Evolutionary conservation across 2,113 vertebrate species (phyloP), one percentile per base, ranked within the genome.

Genomic region (Oncorhynchus nerka): DNA sequence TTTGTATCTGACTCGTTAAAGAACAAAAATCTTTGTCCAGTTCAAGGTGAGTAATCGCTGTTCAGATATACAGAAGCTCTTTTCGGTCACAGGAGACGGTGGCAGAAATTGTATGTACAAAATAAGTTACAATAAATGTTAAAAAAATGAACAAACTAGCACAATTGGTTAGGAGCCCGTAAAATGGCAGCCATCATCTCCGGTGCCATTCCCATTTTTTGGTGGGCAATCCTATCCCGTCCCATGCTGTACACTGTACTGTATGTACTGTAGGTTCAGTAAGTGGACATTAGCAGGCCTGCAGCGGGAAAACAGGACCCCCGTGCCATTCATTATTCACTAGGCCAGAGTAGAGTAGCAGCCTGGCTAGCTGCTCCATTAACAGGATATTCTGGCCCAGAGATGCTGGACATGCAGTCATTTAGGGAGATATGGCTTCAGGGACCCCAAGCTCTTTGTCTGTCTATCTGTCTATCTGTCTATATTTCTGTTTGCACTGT

Each of bases 261-360:
- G 83, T 78, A 82, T 85, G 86, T 85, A 83, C 88, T 84, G 85
- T 84, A 89, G 85, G 85, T 86, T 88, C 79, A 75, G 85, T 86
- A 85, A 87, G 89, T 91, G 91, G 91, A 90, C 90, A 88, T 30
- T 39, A 85, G 86, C 85, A 75, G 86, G 78, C 78, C 82, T 71
- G 68, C 78, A 74, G 84, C 81, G 83, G 79, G 86, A 90, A 92
- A 90, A 89, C 88, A 88, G 86, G 87, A 81, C 79, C 87, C 85
- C 81, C 84, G 82, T 55, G 15, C 51, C 90, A 93, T 93, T 84
- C 88, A 94, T 94, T 91, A 94, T 93, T 93, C 86, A 94, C 84
- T 71, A 88, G 84, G 61, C 83, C 78, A 84, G 16, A 55, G 84
- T 87, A 90, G 88, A 89, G 86, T 81, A 84, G 80, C 79, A 77